Conservation (phyloP, 2,797 vertebrate genomes). For the Ficedula albicollis region DNA sequence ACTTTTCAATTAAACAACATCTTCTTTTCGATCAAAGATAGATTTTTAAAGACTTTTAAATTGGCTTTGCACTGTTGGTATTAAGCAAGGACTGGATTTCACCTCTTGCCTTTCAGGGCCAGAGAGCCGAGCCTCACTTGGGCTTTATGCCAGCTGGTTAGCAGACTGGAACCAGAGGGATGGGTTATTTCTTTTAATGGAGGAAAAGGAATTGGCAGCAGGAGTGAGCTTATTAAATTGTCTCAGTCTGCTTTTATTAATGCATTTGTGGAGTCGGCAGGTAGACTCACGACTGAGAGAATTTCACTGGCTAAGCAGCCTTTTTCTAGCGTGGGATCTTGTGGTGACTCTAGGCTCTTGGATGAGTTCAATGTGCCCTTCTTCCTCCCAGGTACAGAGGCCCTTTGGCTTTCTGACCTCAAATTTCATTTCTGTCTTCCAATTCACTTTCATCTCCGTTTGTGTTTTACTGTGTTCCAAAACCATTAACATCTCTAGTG, state of each 20-base stretch:
- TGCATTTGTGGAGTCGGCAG: not conserved
- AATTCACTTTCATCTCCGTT: not conserved
- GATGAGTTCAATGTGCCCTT: not conserved
- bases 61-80: slow-evolving; percentile 50
- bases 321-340: fast-evolving
- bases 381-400: not conserved
- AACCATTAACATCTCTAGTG: not conserved
- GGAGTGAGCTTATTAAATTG: slow-evolving; percentile 54
- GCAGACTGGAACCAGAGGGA: slow-evolving; percentile 17
- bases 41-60: slow-evolving; percentile 68
- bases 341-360: not conserved
- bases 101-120: slow-evolving; percentile 42
- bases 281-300: not conserved
- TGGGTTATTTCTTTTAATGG: slow-evolving; percentile 56
- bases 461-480: not conserved
- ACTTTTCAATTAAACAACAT: slow-evolving; percentile 69
- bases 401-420: not conserved
- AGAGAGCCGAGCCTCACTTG: not conserved
- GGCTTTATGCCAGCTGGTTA: slow-evolving; percentile 41
- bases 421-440: not conserved
- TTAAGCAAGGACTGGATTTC: slow-evolving; percentile 58
- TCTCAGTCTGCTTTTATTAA: slow-evolving; percentile 27
- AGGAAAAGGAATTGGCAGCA: slow-evolving; percentile 41
- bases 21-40: slow-evolving; percentile 68
- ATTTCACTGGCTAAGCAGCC: not conserved